Conservation (phyloP, 2,888 invertebrate species). For the Acanthoscelides obtectus region DNA sequence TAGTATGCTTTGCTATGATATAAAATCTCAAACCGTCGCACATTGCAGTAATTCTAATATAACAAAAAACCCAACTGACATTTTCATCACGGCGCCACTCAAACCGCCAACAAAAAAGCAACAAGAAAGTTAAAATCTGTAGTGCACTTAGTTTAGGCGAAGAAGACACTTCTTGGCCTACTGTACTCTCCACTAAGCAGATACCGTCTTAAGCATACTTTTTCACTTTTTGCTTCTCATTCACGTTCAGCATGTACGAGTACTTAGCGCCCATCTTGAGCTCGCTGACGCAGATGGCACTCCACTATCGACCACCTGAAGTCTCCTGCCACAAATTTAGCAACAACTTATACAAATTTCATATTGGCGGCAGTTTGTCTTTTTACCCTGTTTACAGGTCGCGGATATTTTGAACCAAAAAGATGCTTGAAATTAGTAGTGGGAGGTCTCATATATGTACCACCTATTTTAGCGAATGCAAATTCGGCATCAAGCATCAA, state of each 20-base stretch:
- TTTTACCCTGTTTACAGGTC: background rate
- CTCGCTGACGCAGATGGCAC: background rate
- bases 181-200: background rate
- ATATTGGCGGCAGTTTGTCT: constrained; percentile 28
- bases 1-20: no score
- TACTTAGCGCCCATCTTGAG: background rate
- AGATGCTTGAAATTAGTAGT: no score
- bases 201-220: background rate
- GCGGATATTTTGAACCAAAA: no score
- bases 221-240: background rate
- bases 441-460: no score
- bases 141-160: background rate
- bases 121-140: no score
- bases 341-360: constrained; percentile 40
- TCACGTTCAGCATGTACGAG: background rate
- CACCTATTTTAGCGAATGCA: no score
- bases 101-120: no score
- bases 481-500: no score
- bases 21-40: no score
- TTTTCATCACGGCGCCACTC: no score
- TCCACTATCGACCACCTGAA: background rate
- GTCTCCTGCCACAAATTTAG: constrained; percentile 36
- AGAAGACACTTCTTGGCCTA: background rate
- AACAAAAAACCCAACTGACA: no score
- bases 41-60: no score